Evolutionary conservation across 2,797 vertebrate genomes (phyloP), one percentile per base, ranked within the genome.

Genomic region (Parauchenoglanis punctatus): DNA sequence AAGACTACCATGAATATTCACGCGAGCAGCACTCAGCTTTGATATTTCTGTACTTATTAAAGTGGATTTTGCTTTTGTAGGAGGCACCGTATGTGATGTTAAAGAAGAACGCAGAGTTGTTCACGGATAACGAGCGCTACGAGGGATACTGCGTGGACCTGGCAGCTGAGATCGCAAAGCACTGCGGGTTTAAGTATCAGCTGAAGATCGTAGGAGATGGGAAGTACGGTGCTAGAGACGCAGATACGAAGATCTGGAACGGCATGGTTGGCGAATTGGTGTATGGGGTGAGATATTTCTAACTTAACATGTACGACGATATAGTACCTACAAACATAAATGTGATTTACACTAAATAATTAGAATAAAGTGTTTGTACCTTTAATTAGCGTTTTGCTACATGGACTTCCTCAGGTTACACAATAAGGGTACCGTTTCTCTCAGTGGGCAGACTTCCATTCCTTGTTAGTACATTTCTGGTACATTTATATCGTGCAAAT

Each of bases 191-290:
- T 95, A 98, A 98, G 87, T 99, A 99, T 94, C 98, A 99, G 92
- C 93, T 99, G 80, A 98, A 96, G 89, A 99, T 99, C 92, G 98
- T 99, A 88, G 97, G 97, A 88, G 98, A 99, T 92, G 98, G 98
- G 87, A 99, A 99, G 94, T 99, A 99, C 89, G 98, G 98, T 88
- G 98, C 98, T 15, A 96, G 98, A 96, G 98, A 99, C 93, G 97
- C 97, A 88, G 98, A 99, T 93, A 99, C 98, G 54, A 99, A 99
- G 95, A 99, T 99, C 93, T 99, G 98, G 98, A 99, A 99, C 92
- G 98, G 98, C 88, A 99, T 99, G 98, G 98, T 99, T 89, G 98
- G 98, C 94, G 98, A 99, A 94, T 95, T 99, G 94, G 98, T 99
- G 20, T 99, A 99, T 90, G 98, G 98, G 97, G 98, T 99, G 95